Evolutionary conservation across 2,113 vertebrate genomes (phyloP).

Genomic region (Caloenas nicobarica): DNA sequence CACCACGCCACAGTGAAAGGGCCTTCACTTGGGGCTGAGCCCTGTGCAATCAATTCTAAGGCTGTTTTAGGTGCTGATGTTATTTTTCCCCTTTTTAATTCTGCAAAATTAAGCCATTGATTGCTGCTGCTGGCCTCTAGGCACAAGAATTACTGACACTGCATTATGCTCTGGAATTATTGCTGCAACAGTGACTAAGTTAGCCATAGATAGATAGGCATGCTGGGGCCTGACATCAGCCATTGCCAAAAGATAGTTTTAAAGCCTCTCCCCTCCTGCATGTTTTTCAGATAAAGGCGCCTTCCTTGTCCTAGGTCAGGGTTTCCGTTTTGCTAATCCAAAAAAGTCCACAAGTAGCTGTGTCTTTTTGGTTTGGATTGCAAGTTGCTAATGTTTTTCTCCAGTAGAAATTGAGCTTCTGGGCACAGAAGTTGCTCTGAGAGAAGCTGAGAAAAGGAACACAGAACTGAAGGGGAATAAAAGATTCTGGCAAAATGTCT

Average conservation of each 20-base stretch:
- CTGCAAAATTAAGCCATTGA: not conserved
- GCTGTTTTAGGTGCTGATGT: not conserved
- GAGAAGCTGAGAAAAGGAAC: not conserved
- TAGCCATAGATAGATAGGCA: not conserved
- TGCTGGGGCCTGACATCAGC: accelerated
- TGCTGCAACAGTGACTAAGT: not conserved
- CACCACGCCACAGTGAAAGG: not conserved
- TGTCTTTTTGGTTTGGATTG: not conserved
- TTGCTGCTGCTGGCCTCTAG: not conserved
- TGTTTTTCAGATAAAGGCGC: not conserved
- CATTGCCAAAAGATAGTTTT: not conserved
- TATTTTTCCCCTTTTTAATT: not conserved
- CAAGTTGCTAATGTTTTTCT: not conserved
- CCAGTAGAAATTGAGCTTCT: not conserved
- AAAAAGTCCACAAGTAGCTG: not conserved
- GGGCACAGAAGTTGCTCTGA: not conserved
- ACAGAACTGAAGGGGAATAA: not conserved
- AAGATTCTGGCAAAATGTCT: not conserved
- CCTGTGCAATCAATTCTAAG: not conserved
- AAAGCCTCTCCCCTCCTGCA: not conserved
- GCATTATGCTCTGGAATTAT: not conserved
- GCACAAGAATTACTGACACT: not conserved
- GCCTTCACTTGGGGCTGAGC: not conserved
- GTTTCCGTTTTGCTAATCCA: not conserved
- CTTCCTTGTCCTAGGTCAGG: not conserved